Evolutionary conservation across 23 tunicate genomes (phyloP).

Genomic region (Halocynthia roretzi): DNA sequence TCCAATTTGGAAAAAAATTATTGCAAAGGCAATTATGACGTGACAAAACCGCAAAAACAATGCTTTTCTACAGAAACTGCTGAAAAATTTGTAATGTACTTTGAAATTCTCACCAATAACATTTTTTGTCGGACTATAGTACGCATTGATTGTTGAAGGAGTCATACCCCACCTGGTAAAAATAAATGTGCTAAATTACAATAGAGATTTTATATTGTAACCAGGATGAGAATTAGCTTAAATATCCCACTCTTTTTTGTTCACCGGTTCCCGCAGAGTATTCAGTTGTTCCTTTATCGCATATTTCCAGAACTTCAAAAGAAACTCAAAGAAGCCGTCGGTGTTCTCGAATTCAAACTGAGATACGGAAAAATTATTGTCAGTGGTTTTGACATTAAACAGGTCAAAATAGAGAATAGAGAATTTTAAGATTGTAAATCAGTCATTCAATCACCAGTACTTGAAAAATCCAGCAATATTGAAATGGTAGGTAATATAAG

Average conservation of each 20-base stretch:
- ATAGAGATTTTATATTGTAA: neutral
- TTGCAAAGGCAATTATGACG: neutral
- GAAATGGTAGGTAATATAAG: too few relatives aligned
- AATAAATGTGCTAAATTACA: neutral
- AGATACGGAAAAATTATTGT: neutral
- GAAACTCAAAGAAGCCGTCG: conserved; percentile 30
- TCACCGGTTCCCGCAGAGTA: conserved; percentile 37
- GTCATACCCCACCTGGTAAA: conserved; percentile 58
- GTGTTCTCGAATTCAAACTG: conserved; percentile 17
- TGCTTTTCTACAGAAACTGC: neutral
- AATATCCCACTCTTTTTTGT: conserved; percentile 44
- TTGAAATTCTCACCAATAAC: conserved; percentile 35
- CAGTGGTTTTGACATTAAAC: too few relatives aligned
- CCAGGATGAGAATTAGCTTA: neutral
- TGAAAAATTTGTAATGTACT: too few relatives aligned
- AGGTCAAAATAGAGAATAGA: too few relatives aligned
- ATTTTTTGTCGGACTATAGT: conserved; percentile 56
- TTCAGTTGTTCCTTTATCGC: conserved; percentile 8
- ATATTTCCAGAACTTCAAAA: conserved; percentile 16
- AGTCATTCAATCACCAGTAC: too few relatives aligned
- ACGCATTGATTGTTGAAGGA: conserved; percentile 68
- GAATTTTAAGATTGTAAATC: too few relatives aligned
- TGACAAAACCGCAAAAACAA: neutral
- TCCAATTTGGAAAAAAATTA: neutral
- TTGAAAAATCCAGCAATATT: too few relatives aligned